Base-by-base conservation (phyloP, 2,113 vertebrate genomes). In the Bufo bufo region DNA sequence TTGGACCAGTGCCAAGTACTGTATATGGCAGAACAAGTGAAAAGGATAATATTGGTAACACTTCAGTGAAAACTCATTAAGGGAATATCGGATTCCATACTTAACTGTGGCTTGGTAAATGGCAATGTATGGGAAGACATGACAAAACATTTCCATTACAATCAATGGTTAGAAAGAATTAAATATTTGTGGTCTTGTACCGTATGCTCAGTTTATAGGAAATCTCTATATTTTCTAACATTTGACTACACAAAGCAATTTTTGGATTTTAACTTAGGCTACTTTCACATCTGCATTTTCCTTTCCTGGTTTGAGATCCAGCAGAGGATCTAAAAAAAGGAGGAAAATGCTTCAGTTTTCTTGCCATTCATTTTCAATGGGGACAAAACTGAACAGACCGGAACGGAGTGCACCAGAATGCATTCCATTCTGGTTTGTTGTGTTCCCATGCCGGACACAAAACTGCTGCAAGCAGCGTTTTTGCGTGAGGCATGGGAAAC, bases 31-130 rank as follows among this genome's bases (percentile, higher is more conserved):
- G 56, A 17, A 65, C 54, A 49, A 63, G 58, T 49, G 47, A 82
- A 88, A 83, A 71, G 63, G 49, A 87, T 83, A 74, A 88, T 84
- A 87, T 75, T 74, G 56, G 66, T 87, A 88, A 83, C 69, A 88
- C 87, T 88, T 88, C 77, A 88, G 50, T 83, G 59, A 59, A 77
- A 83, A 65, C 80, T 77, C 58, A 65, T 84, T 83, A 75, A 77
- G 87, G 80, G 58, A 77, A 63, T 83, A 83, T 88, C 71, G 77
- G 19, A 47, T 88, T 88, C 50, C 43, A 58, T 19, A 6, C 77
- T 72, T 87, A 71, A 81, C 63, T 81, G 49, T 58, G 61, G 49
- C 52, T 80, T 69, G 66, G 52, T 72, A 87, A 86, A 81, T 9
- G 47, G 52, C 10, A 80, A 69, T 45, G 33, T 71, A 87, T 71